Evolutionary conservation across 2,113 vertebrate genomes (phyloP).

Genomic region (Pomatorhinus ruficollis): DNA sequence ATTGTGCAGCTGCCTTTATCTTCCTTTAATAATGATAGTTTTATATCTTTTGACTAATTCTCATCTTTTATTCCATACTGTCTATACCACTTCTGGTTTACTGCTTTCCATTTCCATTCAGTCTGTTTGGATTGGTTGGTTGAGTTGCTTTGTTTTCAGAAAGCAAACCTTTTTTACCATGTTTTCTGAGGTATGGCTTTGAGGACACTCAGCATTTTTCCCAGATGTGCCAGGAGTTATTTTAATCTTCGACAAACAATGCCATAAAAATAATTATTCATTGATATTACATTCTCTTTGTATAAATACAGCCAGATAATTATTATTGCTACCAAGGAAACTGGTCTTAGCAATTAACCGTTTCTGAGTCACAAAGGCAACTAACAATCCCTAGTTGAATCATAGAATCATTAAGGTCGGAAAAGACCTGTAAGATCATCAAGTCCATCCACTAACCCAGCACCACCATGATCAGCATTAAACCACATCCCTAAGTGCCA

Average conservation of each 20-base stretch:
- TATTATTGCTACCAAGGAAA: constrained; percentile 34
- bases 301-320: not conserved
- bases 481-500: not conserved
- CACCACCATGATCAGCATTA: too few relatives aligned
- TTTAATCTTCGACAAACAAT: constrained; percentile 1
- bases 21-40: not conserved
- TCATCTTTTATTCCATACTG: not conserved
- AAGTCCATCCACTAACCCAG: not conserved
- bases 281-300: not conserved
- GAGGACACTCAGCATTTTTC: not conserved
- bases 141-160: not conserved
- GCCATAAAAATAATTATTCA: not conserved
- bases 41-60: not conserved
- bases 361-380: not conserved
- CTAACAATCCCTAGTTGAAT: not conserved
- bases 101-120: not conserved
- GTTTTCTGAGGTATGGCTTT: not conserved
- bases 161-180: not conserved
- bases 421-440: not conserved
- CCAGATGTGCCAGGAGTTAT: not conserved
- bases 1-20: not conserved
- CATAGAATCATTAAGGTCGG: not conserved
- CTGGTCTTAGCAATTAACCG: not conserved
- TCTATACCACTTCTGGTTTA: not conserved
- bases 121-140: not conserved